A percentile compares a stretch with the other conserved stretches of the same genome.
Evolutionary conservation across 2,113 vertebrate species (phyloP).

Genomic region (Oplegnathus fasciatus): DNA sequence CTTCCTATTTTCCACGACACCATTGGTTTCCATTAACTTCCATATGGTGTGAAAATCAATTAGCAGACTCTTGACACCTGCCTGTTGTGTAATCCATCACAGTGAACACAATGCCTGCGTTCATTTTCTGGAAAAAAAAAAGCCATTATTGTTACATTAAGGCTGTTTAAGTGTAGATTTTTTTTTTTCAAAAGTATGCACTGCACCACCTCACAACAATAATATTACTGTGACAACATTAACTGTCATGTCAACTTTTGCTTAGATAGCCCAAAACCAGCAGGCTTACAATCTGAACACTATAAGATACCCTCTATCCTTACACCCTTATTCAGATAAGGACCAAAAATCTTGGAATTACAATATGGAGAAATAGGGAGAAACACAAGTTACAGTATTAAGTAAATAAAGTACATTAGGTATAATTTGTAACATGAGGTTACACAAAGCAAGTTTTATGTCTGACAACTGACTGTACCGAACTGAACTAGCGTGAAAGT

Average conservation of each 20-base stretch:
- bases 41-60: conserved; percentile 71
- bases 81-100: conserved; percentile 64
- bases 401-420: neutral
- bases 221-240: neutral
- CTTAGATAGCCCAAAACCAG: neutral
- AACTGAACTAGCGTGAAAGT: neutral
- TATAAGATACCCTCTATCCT: neutral
- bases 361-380: too few relatives aligned
- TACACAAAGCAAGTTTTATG: neutral
- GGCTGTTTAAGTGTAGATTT: neutral
- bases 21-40: conserved; percentile 49
- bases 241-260: neutral
- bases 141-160: conserved; percentile 26
- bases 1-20: conserved; percentile 12
- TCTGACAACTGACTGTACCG: neutral
- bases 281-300: neutral
- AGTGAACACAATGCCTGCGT: conserved; percentile 36
- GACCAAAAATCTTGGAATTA: neutral
- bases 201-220: neutral
- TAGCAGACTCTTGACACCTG: conserved; percentile 65
- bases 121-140: conserved; percentile 19
- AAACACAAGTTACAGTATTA: too few relatives aligned
- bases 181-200: neutral
- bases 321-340: neutral
- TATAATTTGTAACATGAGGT: neutral